Evolutionary conservation across 2,797 vertebrate species (phyloP).

Genomic region (Lindbergichthys nudifrons): DNA sequence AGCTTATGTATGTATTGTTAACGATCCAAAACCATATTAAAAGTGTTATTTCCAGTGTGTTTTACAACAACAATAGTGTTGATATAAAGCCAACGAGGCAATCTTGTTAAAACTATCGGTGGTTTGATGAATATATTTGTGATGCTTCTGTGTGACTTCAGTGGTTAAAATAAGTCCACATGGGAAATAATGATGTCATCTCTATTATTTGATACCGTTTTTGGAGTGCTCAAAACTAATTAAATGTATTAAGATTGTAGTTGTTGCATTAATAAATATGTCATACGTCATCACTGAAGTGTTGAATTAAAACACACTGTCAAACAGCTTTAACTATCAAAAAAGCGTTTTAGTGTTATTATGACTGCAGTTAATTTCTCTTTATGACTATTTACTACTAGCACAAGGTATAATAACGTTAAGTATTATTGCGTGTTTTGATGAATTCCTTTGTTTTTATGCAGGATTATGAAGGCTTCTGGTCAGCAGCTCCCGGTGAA

Average conservation of each 20-base stretch:
- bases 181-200: constrained; percentile 6
- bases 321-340: neutral
- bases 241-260: neutral
- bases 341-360: neutral
- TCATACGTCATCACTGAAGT: neutral
- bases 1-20: constrained; percentile 43
- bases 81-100: constrained; percentile 30
- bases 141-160: constrained; percentile 7
- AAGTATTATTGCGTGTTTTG: constrained; percentile 33
- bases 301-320: constrained; percentile 6
- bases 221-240: neutral
- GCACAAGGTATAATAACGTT: neutral
- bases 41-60: constrained; percentile 38
- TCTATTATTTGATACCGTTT: constrained; percentile 9
- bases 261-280: neutral
- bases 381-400: neutral
- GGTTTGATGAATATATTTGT: constrained; percentile 18
- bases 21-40: constrained; percentile 27
- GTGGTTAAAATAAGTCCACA: neutral
- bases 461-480: constrained; percentile 70
- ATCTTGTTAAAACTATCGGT: constrained; percentile 16
- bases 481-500: constrained; percentile 61
- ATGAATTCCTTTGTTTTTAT: constrained; percentile 67
- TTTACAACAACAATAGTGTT: constrained; percentile 41
- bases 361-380: neutral